Percentiles rank a stretch among this genome's conserved stretches.
Evolutionary conservation across 2,888 invertebrate species (phyloP).

Genomic region (Ochlodes sylvanus): DNA sequence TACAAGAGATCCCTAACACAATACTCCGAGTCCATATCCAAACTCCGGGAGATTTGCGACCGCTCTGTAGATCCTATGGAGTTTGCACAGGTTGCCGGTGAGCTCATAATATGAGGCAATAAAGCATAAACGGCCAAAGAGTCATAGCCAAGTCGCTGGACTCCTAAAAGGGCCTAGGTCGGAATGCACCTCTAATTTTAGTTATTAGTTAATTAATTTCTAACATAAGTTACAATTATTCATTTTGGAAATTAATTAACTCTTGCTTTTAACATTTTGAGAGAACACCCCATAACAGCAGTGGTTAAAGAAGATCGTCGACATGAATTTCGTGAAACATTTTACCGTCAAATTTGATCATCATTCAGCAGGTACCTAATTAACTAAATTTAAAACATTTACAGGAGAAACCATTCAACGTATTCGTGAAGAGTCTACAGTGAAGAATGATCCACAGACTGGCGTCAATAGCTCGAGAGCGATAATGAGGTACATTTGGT

Average conservation of each 20-base stretch:
- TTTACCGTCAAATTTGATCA: no score
- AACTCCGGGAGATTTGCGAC: constrained; percentile 95
- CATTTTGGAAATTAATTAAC: no score
- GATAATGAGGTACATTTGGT: constrained; percentile 59
- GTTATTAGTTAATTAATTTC: not conserved
- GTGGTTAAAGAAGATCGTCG: no score
- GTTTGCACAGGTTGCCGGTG: constrained; percentile 96
- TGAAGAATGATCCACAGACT: constrained; percentile 58
- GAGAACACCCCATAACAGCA: no score
- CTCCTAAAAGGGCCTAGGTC: no score
- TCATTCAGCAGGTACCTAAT: not conserved
- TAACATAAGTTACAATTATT: no score
- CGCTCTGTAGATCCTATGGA: constrained; percentile 98
- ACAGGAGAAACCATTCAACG: constrained; percentile 74
- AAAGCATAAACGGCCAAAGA: no score
- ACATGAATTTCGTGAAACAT: no score
- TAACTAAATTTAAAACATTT: constrained; percentile 18
- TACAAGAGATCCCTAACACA: constrained; percentile 90
- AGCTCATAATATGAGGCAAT: constrained; percentile 26
- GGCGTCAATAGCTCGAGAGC: constrained; percentile 59
- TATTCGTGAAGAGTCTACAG: constrained; percentile 63
- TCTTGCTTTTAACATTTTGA: no score
- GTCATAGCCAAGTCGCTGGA: no score
- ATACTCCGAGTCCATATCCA: constrained; percentile 95
- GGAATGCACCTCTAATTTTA: no score